These are phyloP conservation scores for Dynastes maya DNA, from an alignment of 2,888 invertebrate genomes.

Conservation along the genomic window DNA sequence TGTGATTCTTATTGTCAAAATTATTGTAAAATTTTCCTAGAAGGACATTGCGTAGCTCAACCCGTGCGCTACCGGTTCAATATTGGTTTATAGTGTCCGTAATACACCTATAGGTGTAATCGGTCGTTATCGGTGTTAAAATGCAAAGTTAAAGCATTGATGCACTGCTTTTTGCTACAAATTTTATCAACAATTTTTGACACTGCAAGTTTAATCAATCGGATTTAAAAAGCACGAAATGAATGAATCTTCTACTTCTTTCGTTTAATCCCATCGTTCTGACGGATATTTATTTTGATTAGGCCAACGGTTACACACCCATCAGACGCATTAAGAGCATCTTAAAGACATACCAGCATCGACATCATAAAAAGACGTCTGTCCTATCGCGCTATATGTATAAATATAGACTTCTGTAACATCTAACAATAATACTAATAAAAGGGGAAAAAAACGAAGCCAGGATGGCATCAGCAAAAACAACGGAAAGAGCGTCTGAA, in stretches of 20 bases:
- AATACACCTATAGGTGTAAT: too few species aligned
- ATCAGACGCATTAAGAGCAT: conserved; percentile 4
- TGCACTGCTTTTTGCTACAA: too few species aligned
- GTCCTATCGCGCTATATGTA: not conserved
- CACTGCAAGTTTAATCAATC: too few species aligned
- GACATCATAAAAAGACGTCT: conserved; percentile 3
- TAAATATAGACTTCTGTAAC: not conserved
- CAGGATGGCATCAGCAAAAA: conserved; percentile 30
- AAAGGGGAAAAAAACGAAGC: conserved; percentile 5
- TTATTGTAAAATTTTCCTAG: too few species aligned
- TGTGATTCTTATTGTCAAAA: not conserved
- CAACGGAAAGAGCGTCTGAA: conserved; percentile 42
- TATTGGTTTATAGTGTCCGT: too few species aligned
- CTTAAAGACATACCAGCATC: not conserved
- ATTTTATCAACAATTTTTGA: too few species aligned
- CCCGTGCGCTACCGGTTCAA: too few species aligned
- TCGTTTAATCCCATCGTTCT: not conserved
- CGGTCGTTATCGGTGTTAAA: too few species aligned
- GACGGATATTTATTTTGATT: conserved; percentile 1
- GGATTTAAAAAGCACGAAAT: too few species aligned
- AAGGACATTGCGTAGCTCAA: too few species aligned
- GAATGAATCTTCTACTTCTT: too few species aligned
- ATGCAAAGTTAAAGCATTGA: too few species aligned
- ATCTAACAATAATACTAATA: conserved; percentile 11
- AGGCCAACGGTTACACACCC: not conserved